Base-by-base conservation (phyloP, 1,140 invertebrate species). In the Ips nitidus region DNA sequence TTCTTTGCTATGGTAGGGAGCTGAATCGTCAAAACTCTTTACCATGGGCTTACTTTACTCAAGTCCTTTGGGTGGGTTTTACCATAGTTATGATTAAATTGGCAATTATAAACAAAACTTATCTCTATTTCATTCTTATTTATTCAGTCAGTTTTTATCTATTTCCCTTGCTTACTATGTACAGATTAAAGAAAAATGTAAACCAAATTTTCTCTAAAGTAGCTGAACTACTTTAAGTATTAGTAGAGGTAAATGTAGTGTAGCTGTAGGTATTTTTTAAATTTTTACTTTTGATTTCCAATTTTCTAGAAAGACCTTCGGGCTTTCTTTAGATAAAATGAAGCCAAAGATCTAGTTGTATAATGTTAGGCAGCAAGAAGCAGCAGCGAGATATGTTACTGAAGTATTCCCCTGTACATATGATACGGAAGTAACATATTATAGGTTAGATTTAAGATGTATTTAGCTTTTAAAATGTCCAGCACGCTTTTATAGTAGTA, bases 1-100 rank as follows among this genome's bases (percentile, higher is more conserved):
- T 87, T 63, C 53, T 74, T 1, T 65, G 75, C 63, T 66, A 76
- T 62, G 75, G 78, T 2, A 74, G 43, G 52, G 69, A 41, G 55
- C 77, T 74, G 55, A 61, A 45, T 80, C 81, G 79, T 76, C 78
- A 8, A 71, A 62, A 41, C n/a, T 78, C 4, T 77, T 77, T 5
- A 73, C 73, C 57, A 78, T 81, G 53, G 81, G 85, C 4, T 76
- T 87, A 82, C 66, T 74, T 84, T 8, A 83, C 86, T 2, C 77
- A 87, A 39, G 67, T 84, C 39, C 86, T 86, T 72, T 89, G 88
- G 87, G 85, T 81, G 3, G 37, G 4, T 40, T 40, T 53, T 6
- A 40, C 50, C 3, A 5, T 6, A 1, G 7, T 53, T 2, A 8
- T 64, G 61, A n/a, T 53, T 39, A n/a, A 22, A 8, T 41, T 53